These are phyloP conservation scores for Meta bourneti DNA, from an alignment of 2,888 invertebrate genomes.

Conservation along the genomic window DNA sequence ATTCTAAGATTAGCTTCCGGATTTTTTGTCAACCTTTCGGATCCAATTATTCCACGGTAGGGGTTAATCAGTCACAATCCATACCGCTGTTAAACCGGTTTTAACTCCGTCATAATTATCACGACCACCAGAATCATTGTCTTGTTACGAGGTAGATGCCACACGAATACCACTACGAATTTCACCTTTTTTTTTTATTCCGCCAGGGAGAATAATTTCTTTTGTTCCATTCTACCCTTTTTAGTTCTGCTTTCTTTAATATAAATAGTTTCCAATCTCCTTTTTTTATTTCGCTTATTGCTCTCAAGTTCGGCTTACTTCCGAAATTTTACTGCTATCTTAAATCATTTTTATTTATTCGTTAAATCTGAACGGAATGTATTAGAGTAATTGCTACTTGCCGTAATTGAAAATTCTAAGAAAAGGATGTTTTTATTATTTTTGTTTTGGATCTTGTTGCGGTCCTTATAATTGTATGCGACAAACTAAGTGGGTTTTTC, in stretches of 20 bases:
- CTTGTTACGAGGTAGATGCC: slow-evolving; percentile 21
- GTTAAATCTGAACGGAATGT: background rate
- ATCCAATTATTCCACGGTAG: slow-evolving; percentile 1
- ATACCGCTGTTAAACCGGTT: slow-evolving; percentile 21
- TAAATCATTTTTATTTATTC: background rate
- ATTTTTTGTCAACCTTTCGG: slow-evolving; percentile 9
- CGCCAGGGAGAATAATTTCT: background rate
- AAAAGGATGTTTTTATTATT: background rate
- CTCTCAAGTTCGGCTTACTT: background rate
- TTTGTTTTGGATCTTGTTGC: background rate
- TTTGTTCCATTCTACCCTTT: background rate
- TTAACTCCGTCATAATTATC: background rate
- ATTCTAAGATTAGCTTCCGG: slow-evolving; percentile 11
- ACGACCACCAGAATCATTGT: background rate
- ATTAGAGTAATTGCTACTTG: background rate
- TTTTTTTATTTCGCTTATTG: no score
- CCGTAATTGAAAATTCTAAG: background rate
- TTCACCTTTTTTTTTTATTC: background rate
- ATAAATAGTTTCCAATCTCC: no score
- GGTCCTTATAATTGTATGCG: background rate
- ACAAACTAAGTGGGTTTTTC: slow-evolving; percentile 1
- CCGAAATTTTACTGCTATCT: background rate
- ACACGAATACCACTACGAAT: no score
- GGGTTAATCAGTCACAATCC: slow-evolving; percentile 21
- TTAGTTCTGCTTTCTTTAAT: no score